Evolutionary conservation across 2,888 invertebrate genomes (phyloP).

Genomic region (Andrena bucephala): DNA sequence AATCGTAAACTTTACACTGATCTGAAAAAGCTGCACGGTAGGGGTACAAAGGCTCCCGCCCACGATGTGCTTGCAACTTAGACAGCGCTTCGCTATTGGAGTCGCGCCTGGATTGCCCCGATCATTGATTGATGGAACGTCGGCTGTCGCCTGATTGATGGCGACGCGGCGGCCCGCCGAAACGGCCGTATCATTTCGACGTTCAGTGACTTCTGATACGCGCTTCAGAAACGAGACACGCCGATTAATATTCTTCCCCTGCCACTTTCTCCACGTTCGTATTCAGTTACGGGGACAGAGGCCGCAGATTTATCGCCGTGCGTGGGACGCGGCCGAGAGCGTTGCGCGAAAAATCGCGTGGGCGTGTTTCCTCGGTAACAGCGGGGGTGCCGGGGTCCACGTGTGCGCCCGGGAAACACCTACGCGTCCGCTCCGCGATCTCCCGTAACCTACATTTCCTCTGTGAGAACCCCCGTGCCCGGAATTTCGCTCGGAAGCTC

Average conservation of each 20-base stretch:
- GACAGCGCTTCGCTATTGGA: not conserved
- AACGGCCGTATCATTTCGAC: conserved; percentile 30
- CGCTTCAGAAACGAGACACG: conserved; percentile 12
- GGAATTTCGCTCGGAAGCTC: not conserved
- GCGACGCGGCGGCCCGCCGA: not conserved
- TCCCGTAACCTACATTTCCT: conserved; percentile 22
- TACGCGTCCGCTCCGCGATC: not conserved
- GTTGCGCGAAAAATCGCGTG: conserved; percentile 56
- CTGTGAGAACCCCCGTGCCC: not conserved
- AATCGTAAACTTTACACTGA: no score
- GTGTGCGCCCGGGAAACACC: not conserved
- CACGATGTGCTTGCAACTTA: not conserved
- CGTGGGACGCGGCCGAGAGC: conserved; percentile 30
- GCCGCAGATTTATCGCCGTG: conserved; percentile 41
- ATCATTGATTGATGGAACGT: conserved; percentile 45
- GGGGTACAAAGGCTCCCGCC: not conserved
- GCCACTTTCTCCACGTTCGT: not conserved
- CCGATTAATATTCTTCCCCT: conserved; percentile 15
- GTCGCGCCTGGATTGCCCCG: conserved; percentile 17
- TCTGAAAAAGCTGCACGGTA: not conserved
- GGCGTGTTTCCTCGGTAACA: conserved; percentile 40
- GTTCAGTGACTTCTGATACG: conserved; percentile 7
- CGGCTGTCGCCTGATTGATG: conserved; percentile 35
- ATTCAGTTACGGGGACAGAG: not conserved
- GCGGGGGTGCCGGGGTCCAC: conserved; percentile 15